Evolutionary conservation across 1,140 invertebrate species (phyloP), one percentile per base, ranked within the genome.

Genomic region (Oreohelix idahoensis): DNA sequence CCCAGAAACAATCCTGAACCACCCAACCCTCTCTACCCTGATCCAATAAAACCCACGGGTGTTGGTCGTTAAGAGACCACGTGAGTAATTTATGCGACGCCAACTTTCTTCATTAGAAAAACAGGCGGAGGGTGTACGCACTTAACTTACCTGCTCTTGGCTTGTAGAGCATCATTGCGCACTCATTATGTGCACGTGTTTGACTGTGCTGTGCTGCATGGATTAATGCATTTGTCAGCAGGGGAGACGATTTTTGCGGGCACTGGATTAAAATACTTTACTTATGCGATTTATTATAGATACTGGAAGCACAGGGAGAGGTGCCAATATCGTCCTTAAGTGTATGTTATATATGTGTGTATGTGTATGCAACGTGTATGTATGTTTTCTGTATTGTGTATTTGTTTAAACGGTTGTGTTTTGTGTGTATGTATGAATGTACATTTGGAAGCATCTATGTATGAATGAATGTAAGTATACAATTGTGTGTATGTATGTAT

Each of bases 61-160:
- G 53, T 58, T 23, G 53, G 26, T 58, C 53, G 53, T 58, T 58
- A 58, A 58, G 53, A 58, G 53, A n/a, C 53, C 23, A 5, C 23
- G 53, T 23, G 53, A 58, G 53, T 58, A 58, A 58, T 58, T 58
- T 58, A 58, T 58, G 53, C 53, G 53, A 11, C 53, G 53, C 53
- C 53, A 58, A 58, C 53, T 58, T 58, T 58, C 53, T 58, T 58
- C 53, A 58, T 58, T 58, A 58, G 53, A 58, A 58, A 58, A 58
- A 58, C 53, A 58, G 53, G 26, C 15, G 26, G 23, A 23, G 53
- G 15, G 10, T 58, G 53, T n/a, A 23, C 23, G 53, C 26, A 58
- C 53, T 58, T 58, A 20, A n/a, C 53, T 58, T 20, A 4, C 53
- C 53, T n/a, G 53, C 15, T 10, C 17, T 58, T 58, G 2, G 53